Percentiles rank a stretch among this genome's conserved stretches.
These are phyloP conservation scores for Tiliacea citrago DNA, from an alignment of 2,888 invertebrate genomes.

Conservation along the genomic window DNA sequence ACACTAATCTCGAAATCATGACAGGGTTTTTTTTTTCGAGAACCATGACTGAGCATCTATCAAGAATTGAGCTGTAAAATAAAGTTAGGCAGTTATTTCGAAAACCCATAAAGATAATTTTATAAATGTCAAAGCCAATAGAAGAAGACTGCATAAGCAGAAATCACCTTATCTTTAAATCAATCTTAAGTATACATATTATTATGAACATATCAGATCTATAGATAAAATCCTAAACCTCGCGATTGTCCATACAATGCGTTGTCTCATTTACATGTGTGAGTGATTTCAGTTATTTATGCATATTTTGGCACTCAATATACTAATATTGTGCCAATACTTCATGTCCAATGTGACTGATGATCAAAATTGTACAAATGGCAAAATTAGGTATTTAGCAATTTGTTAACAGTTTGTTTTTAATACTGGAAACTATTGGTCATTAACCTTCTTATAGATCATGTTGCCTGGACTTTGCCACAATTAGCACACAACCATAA, in stretches of 20 bases:
- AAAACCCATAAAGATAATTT: slow-evolving; percentile 1
- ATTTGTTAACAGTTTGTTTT: too few species aligned
- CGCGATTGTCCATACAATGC: slow-evolving; percentile 1
- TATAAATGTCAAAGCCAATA: background rate
- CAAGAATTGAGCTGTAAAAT: background rate
- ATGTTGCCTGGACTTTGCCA: background rate
- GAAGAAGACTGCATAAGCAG: background rate
- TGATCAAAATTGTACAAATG: slow-evolving; percentile 19
- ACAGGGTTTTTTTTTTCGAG: background rate
- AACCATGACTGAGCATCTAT: background rate
- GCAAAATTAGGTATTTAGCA: too few species aligned
- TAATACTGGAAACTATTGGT: too few species aligned
- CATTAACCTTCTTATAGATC: too few species aligned
- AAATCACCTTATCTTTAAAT: slow-evolving; percentile 3
- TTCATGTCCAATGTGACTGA: slow-evolving; percentile 15
- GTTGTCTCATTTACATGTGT: slow-evolving; percentile 14
- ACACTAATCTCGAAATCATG: background rate
- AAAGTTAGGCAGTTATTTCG: background rate
- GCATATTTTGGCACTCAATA: slow-evolving; percentile 51
- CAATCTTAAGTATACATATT: slow-evolving; percentile 7
- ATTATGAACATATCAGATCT: background rate
- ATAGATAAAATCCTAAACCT: slow-evolving; percentile 1
- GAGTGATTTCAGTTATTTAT: slow-evolving; percentile 37
- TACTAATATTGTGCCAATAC: slow-evolving; percentile 52
- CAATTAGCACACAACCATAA: background rate